Base-by-base conservation (phyloP, 2,113 vertebrate genomes). In the Calidris pygmaea region DNA sequence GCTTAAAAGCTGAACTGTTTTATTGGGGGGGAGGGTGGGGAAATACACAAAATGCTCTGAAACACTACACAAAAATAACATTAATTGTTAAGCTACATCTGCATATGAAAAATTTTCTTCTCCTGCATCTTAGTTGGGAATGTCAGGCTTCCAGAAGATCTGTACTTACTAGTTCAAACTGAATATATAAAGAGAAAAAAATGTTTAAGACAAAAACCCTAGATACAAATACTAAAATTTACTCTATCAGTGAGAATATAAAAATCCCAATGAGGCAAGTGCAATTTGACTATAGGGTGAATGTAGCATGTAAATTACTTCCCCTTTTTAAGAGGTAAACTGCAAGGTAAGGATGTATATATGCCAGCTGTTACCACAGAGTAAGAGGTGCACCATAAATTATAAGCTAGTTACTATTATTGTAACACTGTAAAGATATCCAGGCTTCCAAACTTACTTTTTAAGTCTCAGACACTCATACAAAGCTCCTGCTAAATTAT, bases 341-440 rank as follows among this genome's bases (percentile, higher is more conserved):
- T 90, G 68, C 59, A 80, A 72, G 21, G 37, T 80, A 70, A 76
- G 32, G 66, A 59, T 70, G 47, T 35, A 56, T 43, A 67, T 32
- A 55, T 20, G 34, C 30, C 68, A 93, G 37, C 56, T 90, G 65
- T 71, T 84, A 74, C 29, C 59, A 90, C 29, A 84, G 35, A 90
- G 41, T 78, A 81, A 90, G 73, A 89, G 19, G 1, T 87, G 7
- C n/a, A 22, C 16, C 32, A 63, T 59, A 87, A 87, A 91, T 78
- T 63, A 84, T 55, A 81, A 65, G 60, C 30, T 37, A 50, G 48
- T 60, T 82, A 78, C 55, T 83, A 67, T 82, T 93, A 89, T n/a
- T 83, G 32, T 96, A 88, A 72, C 76, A 67, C 52, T 76, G 43
- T 79, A 85, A 95, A 93, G 87, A 93, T 82, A 92, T 24, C 26